These are phyloP conservation scores for Pantherophis vulpinus DNA, from an alignment of 2,797 vertebrate genomes.

Conservation along the genomic window DNA sequence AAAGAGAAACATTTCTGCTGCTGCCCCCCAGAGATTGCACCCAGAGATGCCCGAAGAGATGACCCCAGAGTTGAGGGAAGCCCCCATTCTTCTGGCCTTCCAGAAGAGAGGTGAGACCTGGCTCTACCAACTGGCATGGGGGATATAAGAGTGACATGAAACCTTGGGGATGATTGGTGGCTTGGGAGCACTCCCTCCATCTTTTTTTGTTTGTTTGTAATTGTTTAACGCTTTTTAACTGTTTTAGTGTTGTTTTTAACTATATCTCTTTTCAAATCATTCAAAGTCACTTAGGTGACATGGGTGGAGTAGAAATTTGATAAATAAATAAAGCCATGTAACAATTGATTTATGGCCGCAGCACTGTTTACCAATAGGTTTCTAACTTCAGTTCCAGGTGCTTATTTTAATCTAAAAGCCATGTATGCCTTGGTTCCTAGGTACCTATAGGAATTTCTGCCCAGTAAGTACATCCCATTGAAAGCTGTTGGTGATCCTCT, in stretches of 20 bases:
- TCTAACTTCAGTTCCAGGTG: neutral
- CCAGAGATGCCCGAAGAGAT: neutral
- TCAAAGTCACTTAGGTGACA: neutral
- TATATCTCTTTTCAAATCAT: neutral
- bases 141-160: neutral
- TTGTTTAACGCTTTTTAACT: neutral
- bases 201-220: neutral
- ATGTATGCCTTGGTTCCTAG: neutral
- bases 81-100: neutral
- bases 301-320: neutral
- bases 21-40: neutral
- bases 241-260: neutral
- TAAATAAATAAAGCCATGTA: neutral
- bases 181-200: neutral
- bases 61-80: neutral
- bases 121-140: neutral
- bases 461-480: neutral
- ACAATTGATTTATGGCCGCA: neutral
- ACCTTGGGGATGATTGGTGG: neutral
- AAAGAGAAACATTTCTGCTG: neutral
- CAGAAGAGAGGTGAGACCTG: neutral
- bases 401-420: neutral
- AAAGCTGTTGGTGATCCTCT: neutral
- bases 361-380: neutral
- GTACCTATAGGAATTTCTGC: neutral